phyloP scores from a whole-genome alignment of 2,113 vertebrate species.

The Cyprinodon variegatus region DNA sequence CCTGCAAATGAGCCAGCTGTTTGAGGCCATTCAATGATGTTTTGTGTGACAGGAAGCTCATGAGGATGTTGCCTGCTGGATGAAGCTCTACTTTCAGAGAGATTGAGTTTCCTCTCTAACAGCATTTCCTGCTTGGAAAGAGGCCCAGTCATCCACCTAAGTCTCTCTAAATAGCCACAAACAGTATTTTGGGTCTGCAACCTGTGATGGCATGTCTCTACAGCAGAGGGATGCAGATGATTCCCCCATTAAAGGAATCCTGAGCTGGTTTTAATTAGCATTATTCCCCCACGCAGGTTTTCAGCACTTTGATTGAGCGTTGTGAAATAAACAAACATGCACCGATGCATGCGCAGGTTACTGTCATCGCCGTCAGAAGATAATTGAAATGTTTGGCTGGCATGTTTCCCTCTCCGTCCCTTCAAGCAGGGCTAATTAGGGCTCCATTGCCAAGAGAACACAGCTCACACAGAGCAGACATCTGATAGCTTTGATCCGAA shows the following conservation, averaged over 20 bases:
- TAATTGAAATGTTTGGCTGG: constrained; percentile 74
- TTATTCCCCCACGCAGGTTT: constrained; percentile 60
- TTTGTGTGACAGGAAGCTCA: constrained; percentile 30
- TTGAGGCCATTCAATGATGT: constrained; percentile 31
- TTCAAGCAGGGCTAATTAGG: constrained; percentile 73
- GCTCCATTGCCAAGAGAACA: constrained; percentile 65
- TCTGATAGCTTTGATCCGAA: constrained; percentile 75
- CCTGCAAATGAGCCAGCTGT: constrained; percentile 64
- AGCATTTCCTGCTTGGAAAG: constrained; percentile 29
- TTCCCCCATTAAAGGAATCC: constrained; percentile 42
- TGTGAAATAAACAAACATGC: constrained; percentile 56
- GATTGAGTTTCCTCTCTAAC: constrained; percentile 40
- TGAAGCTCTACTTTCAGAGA: constrained; percentile 24
- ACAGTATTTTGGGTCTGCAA: neutral
- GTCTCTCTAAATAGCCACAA: constrained; percentile 5
- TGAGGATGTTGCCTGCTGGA: constrained; percentile 1
- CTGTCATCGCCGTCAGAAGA: constrained; percentile 66
- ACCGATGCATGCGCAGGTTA: constrained; percentile 55
- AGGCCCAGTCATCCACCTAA: constrained; percentile 10
- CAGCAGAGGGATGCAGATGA: constrained; percentile 26
- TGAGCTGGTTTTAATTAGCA: constrained; percentile 65
- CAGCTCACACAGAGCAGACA: constrained; percentile 53
- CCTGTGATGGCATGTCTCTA: neutral
- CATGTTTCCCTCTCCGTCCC: constrained; percentile 65
- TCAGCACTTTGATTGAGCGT: constrained; percentile 58